Conservation (phyloP, 1,140 invertebrate genomes). For the Penaeus chinensis region DNA sequence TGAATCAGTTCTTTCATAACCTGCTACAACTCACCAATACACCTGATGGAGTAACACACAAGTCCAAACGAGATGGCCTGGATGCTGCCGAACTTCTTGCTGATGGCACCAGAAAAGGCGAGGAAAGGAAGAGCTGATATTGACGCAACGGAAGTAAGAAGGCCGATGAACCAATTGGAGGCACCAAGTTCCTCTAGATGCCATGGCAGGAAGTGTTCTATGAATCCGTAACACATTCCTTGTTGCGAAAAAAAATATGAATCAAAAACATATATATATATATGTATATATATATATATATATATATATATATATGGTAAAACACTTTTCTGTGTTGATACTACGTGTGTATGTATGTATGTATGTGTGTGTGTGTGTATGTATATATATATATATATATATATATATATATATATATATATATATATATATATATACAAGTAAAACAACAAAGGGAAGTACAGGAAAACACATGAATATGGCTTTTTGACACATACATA, state of each 20-base stretch:
- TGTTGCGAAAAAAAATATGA: background rate
- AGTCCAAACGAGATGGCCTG: slow-evolving; percentile 62
- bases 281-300: no score
- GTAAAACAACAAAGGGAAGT: no score
- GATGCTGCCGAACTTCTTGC: slow-evolving; percentile 62
- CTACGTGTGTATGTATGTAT: no score
- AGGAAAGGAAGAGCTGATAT: slow-evolving; percentile 59
- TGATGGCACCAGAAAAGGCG: slow-evolving; percentile 48
- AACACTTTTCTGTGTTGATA: no score
- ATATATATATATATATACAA: slow-evolving; percentile 37
- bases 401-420: slow-evolving; percentile 32
- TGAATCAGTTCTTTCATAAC: no score
- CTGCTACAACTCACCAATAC: slow-evolving; percentile 51
- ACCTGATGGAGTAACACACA: slow-evolving; percentile 61
- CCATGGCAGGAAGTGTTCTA: slow-evolving; percentile 63
- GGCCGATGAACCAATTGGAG: slow-evolving; percentile 61
- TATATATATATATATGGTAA: no score
- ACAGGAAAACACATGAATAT: no score
- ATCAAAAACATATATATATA: no score
- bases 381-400: slow-evolving; percentile 29
- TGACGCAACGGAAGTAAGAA: slow-evolving; percentile 61
- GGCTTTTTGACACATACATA: no score
- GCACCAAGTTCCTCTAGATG: slow-evolving; percentile 51
- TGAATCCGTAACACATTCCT: slow-evolving; percentile 64
- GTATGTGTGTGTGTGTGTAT: background rate